These are phyloP conservation scores for Scaptomyza graminum DNA, from an alignment of 1,140 invertebrate genomes.

Conservation along the genomic window DNA sequence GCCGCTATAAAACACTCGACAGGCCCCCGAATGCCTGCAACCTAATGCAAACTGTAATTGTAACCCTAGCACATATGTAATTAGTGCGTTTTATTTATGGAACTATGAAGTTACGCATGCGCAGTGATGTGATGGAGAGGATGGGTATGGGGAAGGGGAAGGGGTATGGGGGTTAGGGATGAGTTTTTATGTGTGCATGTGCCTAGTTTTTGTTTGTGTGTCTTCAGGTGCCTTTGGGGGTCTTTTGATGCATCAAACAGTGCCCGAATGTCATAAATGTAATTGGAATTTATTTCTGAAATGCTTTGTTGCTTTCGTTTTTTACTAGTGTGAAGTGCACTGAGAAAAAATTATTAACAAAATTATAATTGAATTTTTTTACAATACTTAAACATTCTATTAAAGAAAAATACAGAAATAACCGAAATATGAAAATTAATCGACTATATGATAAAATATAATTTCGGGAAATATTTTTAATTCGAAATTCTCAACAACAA, in stretches of 20 bases:
- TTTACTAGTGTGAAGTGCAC: slow-evolving; percentile 1
- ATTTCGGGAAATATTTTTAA: no score
- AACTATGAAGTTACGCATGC: slow-evolving; percentile 49
- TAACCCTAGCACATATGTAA: slow-evolving; percentile 74
- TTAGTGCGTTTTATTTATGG: slow-evolving; percentile 74
- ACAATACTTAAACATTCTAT: no score
- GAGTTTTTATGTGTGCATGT: slow-evolving; percentile 4
- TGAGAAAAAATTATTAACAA: background rate
- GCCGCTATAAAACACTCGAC: slow-evolving; percentile 63
- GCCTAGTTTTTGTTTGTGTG: slow-evolving; percentile 7
- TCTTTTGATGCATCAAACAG: slow-evolving; percentile 42
- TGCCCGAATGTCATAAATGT: slow-evolving; percentile 57
- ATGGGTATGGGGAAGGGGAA: background rate
- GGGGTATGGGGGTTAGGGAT: slow-evolving; percentile 14
- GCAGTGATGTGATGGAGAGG: slow-evolving; percentile 15
- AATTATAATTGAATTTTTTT: no score
- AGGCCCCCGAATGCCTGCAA: slow-evolving; percentile 4
- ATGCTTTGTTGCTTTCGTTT: background rate
- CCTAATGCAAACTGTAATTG: slow-evolving; percentile 34
- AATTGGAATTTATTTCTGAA: slow-evolving; percentile 71
- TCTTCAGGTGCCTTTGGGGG: slow-evolving; percentile 71
- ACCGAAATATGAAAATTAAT: no score
- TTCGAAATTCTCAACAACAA: no score
- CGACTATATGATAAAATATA: no score
- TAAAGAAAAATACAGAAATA: no score